Evolutionary conservation across 2,797 vertebrate species (phyloP).

Genomic region (Enteromius fasciolatus): DNA sequence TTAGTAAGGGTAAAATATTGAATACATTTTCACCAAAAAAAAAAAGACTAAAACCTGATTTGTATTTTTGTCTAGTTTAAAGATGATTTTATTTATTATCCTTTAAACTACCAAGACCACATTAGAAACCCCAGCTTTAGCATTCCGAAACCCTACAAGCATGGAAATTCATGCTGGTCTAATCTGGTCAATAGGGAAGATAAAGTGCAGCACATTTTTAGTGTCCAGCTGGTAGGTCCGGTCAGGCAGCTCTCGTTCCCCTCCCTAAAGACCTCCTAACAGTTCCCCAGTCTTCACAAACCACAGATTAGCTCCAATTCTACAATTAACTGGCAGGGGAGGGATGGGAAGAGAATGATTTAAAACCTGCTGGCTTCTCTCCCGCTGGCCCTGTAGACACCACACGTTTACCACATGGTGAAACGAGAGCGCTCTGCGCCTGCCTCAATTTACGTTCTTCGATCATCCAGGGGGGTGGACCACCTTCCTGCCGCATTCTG

Average conservation of each 20-base stretch:
- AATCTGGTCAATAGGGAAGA: background rate
- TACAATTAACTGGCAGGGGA: conserved; percentile 35
- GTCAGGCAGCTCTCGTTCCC: conserved; percentile 6
- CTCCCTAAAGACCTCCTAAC: conserved; percentile 20
- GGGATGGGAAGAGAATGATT: conserved; percentile 18
- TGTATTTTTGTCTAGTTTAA: conserved; percentile 1
- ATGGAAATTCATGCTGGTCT: background rate
- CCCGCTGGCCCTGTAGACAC: conserved; percentile 32
- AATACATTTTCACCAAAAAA: background rate
- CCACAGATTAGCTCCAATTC: conserved; percentile 30
- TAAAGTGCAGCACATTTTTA: background rate
- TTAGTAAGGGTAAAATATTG: background rate
- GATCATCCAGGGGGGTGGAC: conserved; percentile 33
- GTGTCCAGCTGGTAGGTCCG: conserved; percentile 3
- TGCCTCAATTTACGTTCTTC: background rate
- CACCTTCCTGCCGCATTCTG: conserved; percentile 25
- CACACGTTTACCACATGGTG: conserved; percentile 43
- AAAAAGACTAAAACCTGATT: background rate
- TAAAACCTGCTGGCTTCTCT: conserved; percentile 33
- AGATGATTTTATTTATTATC: background rate
- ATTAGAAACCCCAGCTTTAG: background rate
- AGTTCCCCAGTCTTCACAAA: conserved; percentile 18
- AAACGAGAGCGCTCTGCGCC: background rate
- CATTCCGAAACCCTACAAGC: background rate
- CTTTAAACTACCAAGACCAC: background rate